These are phyloP conservation scores for Myopa testacea DNA, from an alignment of 2,888 invertebrate genomes.

Conservation along the genomic window DNA sequence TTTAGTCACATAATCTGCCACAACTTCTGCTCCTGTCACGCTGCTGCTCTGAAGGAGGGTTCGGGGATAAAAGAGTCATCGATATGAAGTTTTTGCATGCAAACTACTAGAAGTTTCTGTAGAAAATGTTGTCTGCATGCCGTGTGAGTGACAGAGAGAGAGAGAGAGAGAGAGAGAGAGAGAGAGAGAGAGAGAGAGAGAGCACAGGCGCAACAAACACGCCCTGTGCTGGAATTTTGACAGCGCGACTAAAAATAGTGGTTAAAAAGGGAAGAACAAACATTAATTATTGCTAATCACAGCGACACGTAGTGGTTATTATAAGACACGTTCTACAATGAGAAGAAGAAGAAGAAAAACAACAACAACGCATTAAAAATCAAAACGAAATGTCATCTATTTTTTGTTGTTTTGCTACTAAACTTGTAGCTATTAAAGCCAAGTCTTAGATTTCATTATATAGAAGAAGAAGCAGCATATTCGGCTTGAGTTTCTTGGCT, in stretches of 20 bases:
- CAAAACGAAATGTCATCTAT: neutral
- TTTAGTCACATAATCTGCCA: conserved; percentile 26
- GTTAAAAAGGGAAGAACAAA: too few species aligned
- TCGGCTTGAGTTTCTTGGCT: too few species aligned
- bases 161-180: neutral
- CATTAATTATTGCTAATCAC: conserved; percentile 9
- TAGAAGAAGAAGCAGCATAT: neutral
- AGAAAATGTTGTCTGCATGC: neutral
- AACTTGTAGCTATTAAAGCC: neutral
- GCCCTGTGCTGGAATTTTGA: conserved; percentile 10
- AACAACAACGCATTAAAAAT: neutral
- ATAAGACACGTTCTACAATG: neutral
- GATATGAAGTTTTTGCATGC: conserved; percentile 4
- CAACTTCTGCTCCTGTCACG: neutral
- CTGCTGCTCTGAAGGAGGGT: neutral
- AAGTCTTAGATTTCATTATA: neutral
- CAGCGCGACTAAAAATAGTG: conserved; percentile 8
- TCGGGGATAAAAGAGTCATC: neutral
- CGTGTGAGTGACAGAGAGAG: neutral
- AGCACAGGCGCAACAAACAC: conserved; percentile 17
- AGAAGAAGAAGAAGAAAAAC: neutral
- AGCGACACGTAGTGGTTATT: neutral
- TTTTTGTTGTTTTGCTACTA: neutral
- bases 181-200: neutral
- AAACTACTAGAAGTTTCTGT: neutral